A percentile compares a stretch with the other conserved stretches of the same genome.
These are phyloP conservation scores for Momotus momota DNA, from an alignment of 2,797 vertebrate species.

Conservation along the genomic window DNA sequence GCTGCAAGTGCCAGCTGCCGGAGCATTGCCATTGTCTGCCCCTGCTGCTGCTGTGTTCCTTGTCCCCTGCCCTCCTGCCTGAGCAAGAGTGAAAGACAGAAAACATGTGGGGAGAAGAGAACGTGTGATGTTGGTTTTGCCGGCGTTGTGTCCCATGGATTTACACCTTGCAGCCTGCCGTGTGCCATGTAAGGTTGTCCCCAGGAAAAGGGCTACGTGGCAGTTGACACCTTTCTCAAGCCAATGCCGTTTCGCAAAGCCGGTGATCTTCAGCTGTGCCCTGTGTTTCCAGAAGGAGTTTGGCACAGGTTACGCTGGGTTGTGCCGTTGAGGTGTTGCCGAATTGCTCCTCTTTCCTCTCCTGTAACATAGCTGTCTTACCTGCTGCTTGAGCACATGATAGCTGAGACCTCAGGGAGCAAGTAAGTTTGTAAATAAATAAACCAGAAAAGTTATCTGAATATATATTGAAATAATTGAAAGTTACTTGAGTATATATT, in stretches of 20 bases:
- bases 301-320: rapidly evolving
- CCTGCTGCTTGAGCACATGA: background rate
- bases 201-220: background rate
- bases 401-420: background rate
- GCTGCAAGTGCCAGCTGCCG: background rate
- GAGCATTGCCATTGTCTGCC: background rate
- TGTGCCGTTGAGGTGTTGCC: rapidly evolving
- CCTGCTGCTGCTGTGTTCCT: background rate
- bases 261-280: rapidly evolving
- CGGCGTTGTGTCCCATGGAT: rapidly evolving
- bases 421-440: constrained; percentile 3
- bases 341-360: background rate
- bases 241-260: rapidly evolving
- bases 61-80: background rate
- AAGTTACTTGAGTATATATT: constrained; percentile 41
- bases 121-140: rapidly evolving
- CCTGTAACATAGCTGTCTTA: rapidly evolving
- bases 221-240: background rate
- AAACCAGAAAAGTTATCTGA: background rate
- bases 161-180: background rate
- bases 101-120: rapidly evolving
- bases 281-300: background rate
- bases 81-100: background rate
- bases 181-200: rapidly evolving
- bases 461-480: constrained; percentile 10